Percentiles rank a stretch among this genome's conserved stretches.
Evolutionary conservation across 2,797 vertebrate genomes (phyloP).

Genomic region (Novumbra hubbsi): DNA sequence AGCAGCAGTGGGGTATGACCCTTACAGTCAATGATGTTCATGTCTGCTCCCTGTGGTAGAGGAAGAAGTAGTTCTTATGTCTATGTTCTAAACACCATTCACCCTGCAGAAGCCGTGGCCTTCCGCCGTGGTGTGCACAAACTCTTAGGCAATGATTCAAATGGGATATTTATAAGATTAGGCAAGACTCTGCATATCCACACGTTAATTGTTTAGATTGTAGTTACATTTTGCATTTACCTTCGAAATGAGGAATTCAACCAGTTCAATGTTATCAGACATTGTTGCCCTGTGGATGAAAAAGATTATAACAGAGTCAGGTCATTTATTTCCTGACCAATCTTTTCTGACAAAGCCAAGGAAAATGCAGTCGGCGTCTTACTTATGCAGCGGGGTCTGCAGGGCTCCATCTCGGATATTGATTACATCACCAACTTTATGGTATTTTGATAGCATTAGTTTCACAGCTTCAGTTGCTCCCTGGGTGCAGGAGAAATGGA

Average conservation of each 20-base stretch:
- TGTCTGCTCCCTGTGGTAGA: constrained; percentile 76
- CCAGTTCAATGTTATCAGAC: constrained; percentile 84
- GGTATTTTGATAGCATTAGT: constrained; percentile 79
- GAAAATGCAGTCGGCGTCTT: constrained; percentile 28
- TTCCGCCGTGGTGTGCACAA: no score
- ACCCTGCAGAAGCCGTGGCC: no score
- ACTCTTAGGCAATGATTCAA: no score
- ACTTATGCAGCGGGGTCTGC: constrained; percentile 85
- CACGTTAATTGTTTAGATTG: background rate
- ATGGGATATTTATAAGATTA: background rate
- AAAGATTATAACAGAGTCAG: constrained; percentile 34
- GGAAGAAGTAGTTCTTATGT: background rate
- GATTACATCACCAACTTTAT: constrained; percentile 71
- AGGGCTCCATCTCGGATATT: constrained; percentile 78
- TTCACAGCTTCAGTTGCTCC: constrained; percentile 83
- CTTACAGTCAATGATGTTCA: constrained; percentile 79
- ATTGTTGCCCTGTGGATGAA: constrained; percentile 74
- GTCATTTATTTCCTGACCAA: background rate
- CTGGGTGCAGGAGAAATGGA: constrained; percentile 85
- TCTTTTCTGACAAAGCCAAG: background rate
- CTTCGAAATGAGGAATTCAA: constrained; percentile 83
- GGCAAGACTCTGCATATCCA: background rate
- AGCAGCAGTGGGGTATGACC: constrained; percentile 80
- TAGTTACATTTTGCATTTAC: constrained; percentile 56
- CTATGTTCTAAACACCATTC: no score